A percentile compares a stretch with the other conserved stretches of the same genome.
phyloP scores from a whole-genome alignment of 2,888 invertebrate species.

The Andrena bucephala region DNA sequence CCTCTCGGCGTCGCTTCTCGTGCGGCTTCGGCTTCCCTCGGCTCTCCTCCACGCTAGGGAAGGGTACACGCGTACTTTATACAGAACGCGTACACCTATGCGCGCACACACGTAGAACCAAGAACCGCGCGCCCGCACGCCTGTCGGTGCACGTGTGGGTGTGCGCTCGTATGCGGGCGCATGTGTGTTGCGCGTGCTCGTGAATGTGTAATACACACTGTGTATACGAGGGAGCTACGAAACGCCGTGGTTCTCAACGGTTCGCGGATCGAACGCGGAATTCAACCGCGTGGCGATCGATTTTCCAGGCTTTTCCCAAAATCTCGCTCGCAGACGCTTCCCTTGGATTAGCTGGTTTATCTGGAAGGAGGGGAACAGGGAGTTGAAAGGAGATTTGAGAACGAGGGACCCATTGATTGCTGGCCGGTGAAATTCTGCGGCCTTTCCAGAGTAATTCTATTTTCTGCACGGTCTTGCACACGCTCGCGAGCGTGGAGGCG shows the following conservation, averaged over 20 bases:
- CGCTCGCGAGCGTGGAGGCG: background rate
- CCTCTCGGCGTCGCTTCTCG: slow-evolving; percentile 57
- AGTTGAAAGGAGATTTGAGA: background rate
- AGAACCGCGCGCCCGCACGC: no score
- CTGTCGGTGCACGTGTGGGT: slow-evolving; percentile 31
- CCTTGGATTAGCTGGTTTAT: background rate
- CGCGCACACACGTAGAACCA: background rate
- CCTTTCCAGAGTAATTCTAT: slow-evolving; percentile 55
- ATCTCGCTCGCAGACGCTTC: background rate
- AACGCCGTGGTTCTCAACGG: slow-evolving; percentile 62
- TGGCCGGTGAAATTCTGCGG: slow-evolving; percentile 39
- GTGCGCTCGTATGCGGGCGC: no score
- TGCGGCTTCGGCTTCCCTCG: slow-evolving; percentile 58
- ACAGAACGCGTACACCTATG: slow-evolving; percentile 6
- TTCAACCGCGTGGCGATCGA: slow-evolving; percentile 35
- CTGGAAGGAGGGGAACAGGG: no score
- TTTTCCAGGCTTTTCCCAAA: slow-evolving; percentile 27
- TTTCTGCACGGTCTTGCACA: slow-evolving; percentile 25
- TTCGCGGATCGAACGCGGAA: slow-evolving; percentile 49
- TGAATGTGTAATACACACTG: slow-evolving; percentile 68
- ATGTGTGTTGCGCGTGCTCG: slow-evolving; percentile 34
- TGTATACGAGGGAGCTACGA: slow-evolving; percentile 45
- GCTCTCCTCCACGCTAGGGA: slow-evolving; percentile 47
- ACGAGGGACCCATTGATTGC: slow-evolving; percentile 23
- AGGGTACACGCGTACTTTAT: slow-evolving; percentile 61